Evolutionary conservation across 2,888 invertebrate species (phyloP).

Genomic region (Argyra leucocephala): DNA sequence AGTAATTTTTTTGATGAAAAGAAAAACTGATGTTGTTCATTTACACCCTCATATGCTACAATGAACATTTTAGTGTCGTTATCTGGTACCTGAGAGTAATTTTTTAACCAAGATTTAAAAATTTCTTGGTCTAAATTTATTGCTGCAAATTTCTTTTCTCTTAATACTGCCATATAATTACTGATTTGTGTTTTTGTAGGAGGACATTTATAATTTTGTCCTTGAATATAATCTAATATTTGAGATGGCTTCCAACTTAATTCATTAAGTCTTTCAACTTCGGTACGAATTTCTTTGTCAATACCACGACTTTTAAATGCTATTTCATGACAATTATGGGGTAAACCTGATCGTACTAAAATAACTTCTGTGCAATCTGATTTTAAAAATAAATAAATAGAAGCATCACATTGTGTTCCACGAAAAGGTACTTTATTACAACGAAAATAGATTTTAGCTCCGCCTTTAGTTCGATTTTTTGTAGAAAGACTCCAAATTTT

Average conservation of each 20-base stretch:
- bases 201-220: not conserved
- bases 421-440: not conserved
- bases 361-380: not conserved
- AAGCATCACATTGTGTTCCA: not conserved
- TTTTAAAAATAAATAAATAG: not conserved
- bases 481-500: slow-evolving; percentile 4
- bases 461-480: not conserved
- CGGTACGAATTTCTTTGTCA: not conserved
- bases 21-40: not conserved
- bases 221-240: not conserved
- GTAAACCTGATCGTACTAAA: not conserved
- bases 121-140: not conserved
- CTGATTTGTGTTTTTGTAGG: not conserved
- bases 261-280: slow-evolving; percentile 1
- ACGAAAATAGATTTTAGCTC: not conserved
- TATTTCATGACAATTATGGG: not conserved
- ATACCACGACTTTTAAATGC: not conserved
- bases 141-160: not conserved
- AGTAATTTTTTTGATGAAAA: slow-evolving; percentile 5
- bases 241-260: not conserved
- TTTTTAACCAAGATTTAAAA: not conserved
- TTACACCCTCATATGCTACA: not conserved
- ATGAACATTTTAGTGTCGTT: slow-evolving; percentile 4
- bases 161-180: not conserved
- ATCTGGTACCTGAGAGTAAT: not conserved